Evolutionary conservation across 2,888 invertebrate genomes (phyloP).

Genomic region (Neoascia interrupta): DNA sequence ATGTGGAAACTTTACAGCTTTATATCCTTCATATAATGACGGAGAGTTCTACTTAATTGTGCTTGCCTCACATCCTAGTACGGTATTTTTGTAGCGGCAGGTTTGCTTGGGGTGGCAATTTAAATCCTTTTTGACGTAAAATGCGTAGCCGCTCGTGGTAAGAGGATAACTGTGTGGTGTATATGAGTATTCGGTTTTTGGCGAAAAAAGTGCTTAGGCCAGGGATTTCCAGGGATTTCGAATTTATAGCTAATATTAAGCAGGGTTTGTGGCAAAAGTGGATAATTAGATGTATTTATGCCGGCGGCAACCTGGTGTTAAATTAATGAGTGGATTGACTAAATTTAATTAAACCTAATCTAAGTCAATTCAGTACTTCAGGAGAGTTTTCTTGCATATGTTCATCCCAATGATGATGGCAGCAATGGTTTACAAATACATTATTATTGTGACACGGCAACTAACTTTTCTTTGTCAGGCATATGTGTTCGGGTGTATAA

Average conservation of each 20-base stretch:
- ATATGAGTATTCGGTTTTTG: background rate
- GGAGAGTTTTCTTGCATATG: no score
- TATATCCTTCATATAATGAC: slow-evolving; percentile 7
- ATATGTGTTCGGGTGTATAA: no score
- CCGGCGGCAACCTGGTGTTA: slow-evolving; percentile 20
- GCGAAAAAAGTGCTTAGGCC: background rate
- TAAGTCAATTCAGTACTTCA: no score
- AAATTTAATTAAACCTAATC: slow-evolving; percentile 50
- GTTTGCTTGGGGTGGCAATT: background rate
- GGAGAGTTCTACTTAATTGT: background rate
- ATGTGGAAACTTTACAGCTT: slow-evolving; percentile 20
- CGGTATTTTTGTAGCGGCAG: background rate
- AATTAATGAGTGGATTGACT: slow-evolving; percentile 37
- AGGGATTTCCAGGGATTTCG: slow-evolving; percentile 26
- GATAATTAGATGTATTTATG: slow-evolving; percentile 30
- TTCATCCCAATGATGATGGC: no score
- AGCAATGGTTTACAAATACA: no score
- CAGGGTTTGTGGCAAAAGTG: slow-evolving; percentile 5
- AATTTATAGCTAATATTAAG: slow-evolving; percentile 3
- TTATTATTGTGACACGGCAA: no score
- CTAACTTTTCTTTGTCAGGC: no score
- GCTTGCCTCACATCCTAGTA: background rate
- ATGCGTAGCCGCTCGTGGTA: background rate
- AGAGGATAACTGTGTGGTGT: background rate
- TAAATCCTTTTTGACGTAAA: slow-evolving; percentile 11